Evolutionary conservation across 1,140 invertebrate species (phyloP).

Genomic region (Lucilia sericata): DNA sequence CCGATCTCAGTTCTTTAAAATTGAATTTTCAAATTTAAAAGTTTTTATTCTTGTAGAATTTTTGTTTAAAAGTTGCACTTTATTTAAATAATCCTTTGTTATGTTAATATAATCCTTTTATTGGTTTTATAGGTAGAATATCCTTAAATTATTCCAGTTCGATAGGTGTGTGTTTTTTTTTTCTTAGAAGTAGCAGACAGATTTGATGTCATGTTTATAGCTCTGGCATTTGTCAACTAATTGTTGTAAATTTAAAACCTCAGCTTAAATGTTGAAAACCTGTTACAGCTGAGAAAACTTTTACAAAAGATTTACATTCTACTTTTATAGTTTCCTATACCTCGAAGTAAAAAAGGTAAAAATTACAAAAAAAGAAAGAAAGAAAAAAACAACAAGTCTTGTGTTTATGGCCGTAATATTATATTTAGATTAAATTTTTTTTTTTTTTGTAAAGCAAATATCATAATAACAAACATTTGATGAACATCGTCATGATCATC

Average conservation of each 20-base stretch:
- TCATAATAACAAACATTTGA: not conserved
- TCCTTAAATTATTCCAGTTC: not conserved
- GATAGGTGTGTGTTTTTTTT: not conserved
- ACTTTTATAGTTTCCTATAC: conserved; percentile 16
- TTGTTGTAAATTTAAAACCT: conserved; percentile 43
- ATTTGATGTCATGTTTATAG: conserved; percentile 31
- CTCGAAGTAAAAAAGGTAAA: not conserved
- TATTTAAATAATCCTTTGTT: conserved; percentile 6
- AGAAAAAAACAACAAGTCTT: not conserved
- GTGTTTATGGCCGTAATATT: conserved; percentile 6
- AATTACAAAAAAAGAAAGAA: not conserved
- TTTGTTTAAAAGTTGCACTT: not conserved
- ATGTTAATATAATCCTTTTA: conserved; percentile 12
- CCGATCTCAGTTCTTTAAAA: conserved; percentile 50
- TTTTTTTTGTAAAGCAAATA: not conserved
- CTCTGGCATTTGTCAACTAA: conserved; percentile 42
- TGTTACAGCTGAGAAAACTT: conserved; percentile 50
- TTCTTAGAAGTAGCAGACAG: not conserved
- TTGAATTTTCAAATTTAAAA: conserved; percentile 37
- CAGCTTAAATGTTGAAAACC: conserved; percentile 49
- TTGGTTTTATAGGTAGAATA: not conserved
- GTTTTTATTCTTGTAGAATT: not conserved
- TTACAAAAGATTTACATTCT: conserved; percentile 46
- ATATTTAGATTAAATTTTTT: not conserved
- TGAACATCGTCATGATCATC: no score